Evolutionary conservation across 2,113 vertebrate genomes (phyloP), one percentile per base, ranked within the genome.

Genomic region (Geococcyx californianus): DNA sequence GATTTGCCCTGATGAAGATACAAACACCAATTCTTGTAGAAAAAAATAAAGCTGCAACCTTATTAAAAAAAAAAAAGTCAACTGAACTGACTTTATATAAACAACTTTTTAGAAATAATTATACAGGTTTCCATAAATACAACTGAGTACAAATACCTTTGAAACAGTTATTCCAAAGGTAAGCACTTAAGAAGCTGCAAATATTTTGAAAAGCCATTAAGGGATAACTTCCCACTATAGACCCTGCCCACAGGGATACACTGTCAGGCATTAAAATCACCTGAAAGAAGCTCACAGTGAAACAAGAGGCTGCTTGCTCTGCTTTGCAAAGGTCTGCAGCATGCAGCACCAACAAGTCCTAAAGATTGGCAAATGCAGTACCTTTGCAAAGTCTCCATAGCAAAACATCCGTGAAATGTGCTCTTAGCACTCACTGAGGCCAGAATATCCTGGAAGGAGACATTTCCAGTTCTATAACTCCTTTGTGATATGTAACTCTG

Each of bases 401-500:
- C 2, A 1, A 20, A 38, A 25, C 26, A 42, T 11, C 23, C 0
- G 0, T 15, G 40, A n/a, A 47, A 58, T 0, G 4, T 20, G 33
- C 36, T 42, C 5, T 28, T 64, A 60, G 74, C 12, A 44, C 12
- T 31, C 11, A 5, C 11, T 13, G 33, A 58, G n/a, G 15, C 16
- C 36, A 69, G 40, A 52, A 40, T 66, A 68, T 10, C 42, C 51
- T 9, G 8, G 54, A 72, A 49, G 15, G 8, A 82, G 13, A 42
- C 11, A 36, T 60, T 78, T 79, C 49, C 54, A 66, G 17, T 66
- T n/a, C 45, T 25, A 20, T 33, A 44, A 38, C 9, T 47, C 8
- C 25, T 34, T 73, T 73, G 28, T 29, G 12, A n/a, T 54, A 16
- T 7, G 14, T 25, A 31, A 82, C 36, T 60, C 64, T 62, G 40